Evolutionary conservation across 2,888 invertebrate genomes (phyloP), one percentile per base, ranked within the genome.

Genomic region (Malthinus flaveolus): DNA sequence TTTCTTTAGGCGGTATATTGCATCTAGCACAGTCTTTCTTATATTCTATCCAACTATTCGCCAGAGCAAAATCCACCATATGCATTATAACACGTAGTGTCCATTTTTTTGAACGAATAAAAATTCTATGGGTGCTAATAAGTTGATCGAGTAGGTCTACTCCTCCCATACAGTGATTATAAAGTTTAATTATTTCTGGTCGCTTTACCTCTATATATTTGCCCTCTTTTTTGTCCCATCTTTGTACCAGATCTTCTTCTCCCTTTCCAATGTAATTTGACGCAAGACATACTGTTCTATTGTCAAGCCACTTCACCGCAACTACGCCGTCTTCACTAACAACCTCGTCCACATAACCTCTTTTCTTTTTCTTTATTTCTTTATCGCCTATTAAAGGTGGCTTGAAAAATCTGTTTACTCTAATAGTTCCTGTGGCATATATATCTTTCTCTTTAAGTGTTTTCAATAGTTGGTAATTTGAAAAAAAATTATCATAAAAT

Each of bases 401-500:
- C 6, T 57, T 53, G 6, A n/a, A 32, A 51, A 64, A 61, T 31
- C 62, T n/a, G 46, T 64, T 58, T 3, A 47, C 11, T 35, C 64
- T 31, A 15, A 53, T 46, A 7, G 63, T 64, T 32, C 63, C 59
- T 15, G 58, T 50, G 8, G 56, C 59, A 47, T 47, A 54, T 31
- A 52, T 48, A n/a, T 34, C 36, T 32, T 23, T 62, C 3, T 55
- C 9, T 12, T 53, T 32, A 31, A 66, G 50, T 36, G 49, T 48
- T 49, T 59, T 49, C 11, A 67, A 55, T 7, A 66, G 36, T 48
- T 60, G 35, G 31, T 61, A 67, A n/a, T 55, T 51, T 0, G 56
- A 56, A 42, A 69, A 70, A 51, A 62, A 71, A 47, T 68, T 68
- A 46, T 68, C 64, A 54, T 63, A 68, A 50, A 52, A 65, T 11